Conservation (phyloP, 1,140 invertebrate genomes). For the Ganaspis sp. region DNA sequence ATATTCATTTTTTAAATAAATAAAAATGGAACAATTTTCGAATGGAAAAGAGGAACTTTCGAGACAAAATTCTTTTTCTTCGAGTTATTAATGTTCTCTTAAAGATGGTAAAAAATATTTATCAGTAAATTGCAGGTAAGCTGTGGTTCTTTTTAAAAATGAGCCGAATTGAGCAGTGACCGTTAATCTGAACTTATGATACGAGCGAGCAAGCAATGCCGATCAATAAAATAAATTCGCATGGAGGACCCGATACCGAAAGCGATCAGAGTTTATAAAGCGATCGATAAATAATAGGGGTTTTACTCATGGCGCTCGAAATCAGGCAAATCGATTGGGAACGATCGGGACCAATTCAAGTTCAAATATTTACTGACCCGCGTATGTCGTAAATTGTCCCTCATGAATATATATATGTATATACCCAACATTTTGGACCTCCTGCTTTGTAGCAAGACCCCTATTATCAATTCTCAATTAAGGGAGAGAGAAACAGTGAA, state of each 20-base stretch:
- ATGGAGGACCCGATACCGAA: neutral
- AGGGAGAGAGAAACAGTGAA: no score
- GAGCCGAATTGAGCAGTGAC: neutral
- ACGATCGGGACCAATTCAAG: neutral
- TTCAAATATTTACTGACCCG: constrained; percentile 14
- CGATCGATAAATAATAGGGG: constrained; percentile 8
- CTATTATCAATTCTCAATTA: no score
- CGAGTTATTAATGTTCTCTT: no score
- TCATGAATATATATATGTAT: neutral
- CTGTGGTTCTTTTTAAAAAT: neutral
- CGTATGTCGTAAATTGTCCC: neutral
- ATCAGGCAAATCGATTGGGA: constrained; percentile 19
- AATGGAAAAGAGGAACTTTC: no score
- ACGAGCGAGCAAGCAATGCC: neutral
- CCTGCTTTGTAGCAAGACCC: neutral
- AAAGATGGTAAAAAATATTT: neutral
- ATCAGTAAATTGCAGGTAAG: neutral
- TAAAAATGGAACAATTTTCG: no score
- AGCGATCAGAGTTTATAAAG: neutral
- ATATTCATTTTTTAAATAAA: no score
- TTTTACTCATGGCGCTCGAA: neutral
- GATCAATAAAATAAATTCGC: constrained; percentile 3
- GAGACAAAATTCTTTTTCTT: no score
- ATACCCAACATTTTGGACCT: neutral
- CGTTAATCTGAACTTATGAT: constrained; percentile 8